Evolutionary conservation across 92 coral and sea anemone genomes (phyloP), one percentile per base, ranked within the genome.

Genomic region (Parazoanthus swiftii): DNA sequence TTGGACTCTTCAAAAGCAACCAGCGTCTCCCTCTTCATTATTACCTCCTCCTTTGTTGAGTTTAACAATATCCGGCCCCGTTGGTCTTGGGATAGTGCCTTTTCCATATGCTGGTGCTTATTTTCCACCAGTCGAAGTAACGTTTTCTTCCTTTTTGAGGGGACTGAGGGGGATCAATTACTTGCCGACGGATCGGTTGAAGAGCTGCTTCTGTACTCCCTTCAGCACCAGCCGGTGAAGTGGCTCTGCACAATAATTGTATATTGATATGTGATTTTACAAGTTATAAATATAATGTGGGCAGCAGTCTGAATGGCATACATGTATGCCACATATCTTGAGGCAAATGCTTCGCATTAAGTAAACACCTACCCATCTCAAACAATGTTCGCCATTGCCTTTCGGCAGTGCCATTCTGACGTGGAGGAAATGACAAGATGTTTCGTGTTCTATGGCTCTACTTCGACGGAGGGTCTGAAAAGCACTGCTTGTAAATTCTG

Each of bases 331-430:
- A 92, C 54, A 92, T 56, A 1, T 67, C 65, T 25, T 72, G 71
- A 13, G 80, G 79, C 50, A 85, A 42, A 8, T 72, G n/a, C 26
- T 43, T 23, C 72, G 86, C 66, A 25, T 82, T 29, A 11, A 89
- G 89, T 42, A 91, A 71, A 26, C 91, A 91, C 42, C 93, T 89
- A 23, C 88, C 93, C 93, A 91, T 88, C 29, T 91, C 90, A 51
- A 91, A 91, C 21, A 91, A 63, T 82, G 93, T 88, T 54, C 36
- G 15, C 90, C 93, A 91, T 25, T 89, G 74, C 36, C 93, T 81
- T 86, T 89, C 91, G 18, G 91, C 92, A 15, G 94, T 89, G 7
- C 94, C 94, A 78, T 81, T 92, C 51, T 92, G 92, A 75, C 89
- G 90, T 9, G 91, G 94, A 3, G 94, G 89, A 29, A 29, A 29